Conservation (phyloP, 2,113 vertebrate species). For the Antechinus flavipes region DNA sequence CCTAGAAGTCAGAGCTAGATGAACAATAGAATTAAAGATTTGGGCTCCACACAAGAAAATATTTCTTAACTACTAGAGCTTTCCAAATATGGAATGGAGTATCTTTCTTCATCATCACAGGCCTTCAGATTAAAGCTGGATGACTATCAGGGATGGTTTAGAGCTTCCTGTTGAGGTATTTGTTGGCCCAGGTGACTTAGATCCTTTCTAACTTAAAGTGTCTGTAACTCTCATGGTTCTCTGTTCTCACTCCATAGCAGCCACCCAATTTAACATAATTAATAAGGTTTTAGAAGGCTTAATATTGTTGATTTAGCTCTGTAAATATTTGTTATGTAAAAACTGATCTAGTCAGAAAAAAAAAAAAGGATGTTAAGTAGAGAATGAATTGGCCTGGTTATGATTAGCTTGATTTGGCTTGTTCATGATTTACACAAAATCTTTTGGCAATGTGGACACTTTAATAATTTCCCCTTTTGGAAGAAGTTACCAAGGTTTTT, state of each 20-base stretch:
- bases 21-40: not conserved
- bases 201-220: not conserved
- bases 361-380: slow-evolving; percentile 18
- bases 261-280: not conserved
- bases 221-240: not conserved
- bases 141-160: not conserved
- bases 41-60: not conserved
- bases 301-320: not conserved
- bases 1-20: not conserved
- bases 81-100: not conserved
- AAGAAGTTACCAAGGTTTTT: slow-evolving; percentile 49
- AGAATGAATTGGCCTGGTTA: slow-evolving; percentile 34
- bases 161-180: not conserved
- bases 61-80: not conserved
- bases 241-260: not conserved
- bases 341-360: not conserved
- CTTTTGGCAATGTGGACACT: slow-evolving; percentile 59
- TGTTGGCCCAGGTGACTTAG: not conserved
- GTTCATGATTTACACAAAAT: slow-evolving; percentile 57
- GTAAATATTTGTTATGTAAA: not conserved
- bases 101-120: not conserved
- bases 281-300: not conserved
- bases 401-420: slow-evolving; percentile 56
- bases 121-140: not conserved
- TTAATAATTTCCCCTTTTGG: slow-evolving; percentile 50